Evolutionary conservation across 2,888 invertebrate species (phyloP), one percentile per base, ranked within the genome.

Genomic region (Aplocera efformata): DNA sequence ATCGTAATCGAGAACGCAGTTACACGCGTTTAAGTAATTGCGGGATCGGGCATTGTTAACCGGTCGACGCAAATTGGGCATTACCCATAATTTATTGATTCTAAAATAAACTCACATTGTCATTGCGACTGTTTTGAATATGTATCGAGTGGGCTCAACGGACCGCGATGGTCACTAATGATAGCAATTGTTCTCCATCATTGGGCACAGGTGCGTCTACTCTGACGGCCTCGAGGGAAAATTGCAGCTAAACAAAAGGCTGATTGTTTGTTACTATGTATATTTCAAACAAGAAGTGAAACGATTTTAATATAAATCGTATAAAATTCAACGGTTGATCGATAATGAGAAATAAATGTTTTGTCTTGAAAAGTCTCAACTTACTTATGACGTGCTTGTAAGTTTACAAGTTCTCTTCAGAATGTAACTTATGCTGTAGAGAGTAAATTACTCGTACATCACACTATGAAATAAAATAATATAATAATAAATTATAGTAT

Each of bases 11-110:
- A 60, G 63, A 61, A 69, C 72, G 70, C 72, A 79, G 80, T 82
- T 84, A 86, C 85, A 84, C 74, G 80, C 80, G 80, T 88, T 88
- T 85, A 85, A 85, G 84, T 88, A 86, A 88, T 88, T 85, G 83
- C 84, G 86, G 84, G 85, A 86, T 85, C 82, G 60, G 76, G 77
- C 79, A 88, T 88, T 88, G 88, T 88, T 84, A 81, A 68, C 79
- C 74, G 71, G 71, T 72, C 72, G 83, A 83, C 84, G 80, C 86
- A 86, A 86, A 86, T 86, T 86, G 85, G 82, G 86, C 83, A 85
- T 88, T 86, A 82, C 80, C 80, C 63, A 85, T 88, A 88, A 86
- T 86, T 83, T 86, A 88, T 86, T 77, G 83, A 72, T 70, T 81
- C 82, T 81, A 72, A 77, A 80, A 82, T 79, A 78, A 82, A 78